These are phyloP conservation scores for Emmelina monodactyla DNA, from an alignment of 2,888 invertebrate genomes.

Conservation along the genomic window DNA sequence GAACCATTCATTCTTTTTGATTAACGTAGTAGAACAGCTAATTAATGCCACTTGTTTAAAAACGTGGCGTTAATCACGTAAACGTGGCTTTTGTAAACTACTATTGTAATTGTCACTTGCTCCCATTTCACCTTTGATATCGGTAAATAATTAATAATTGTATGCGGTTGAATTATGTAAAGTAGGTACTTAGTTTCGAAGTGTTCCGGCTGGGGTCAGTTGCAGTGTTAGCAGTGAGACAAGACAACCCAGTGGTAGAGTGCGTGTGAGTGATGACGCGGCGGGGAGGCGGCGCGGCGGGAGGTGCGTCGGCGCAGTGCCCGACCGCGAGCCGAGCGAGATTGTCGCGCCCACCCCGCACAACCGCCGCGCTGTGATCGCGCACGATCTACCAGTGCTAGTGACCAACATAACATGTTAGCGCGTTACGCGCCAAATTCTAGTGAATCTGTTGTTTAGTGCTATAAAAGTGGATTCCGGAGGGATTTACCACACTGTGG, in stretches of 20 bases:
- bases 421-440: conserved; percentile 47
- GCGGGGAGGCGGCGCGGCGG: conserved; percentile 16
- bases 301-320: conserved; percentile 28
- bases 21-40: too few relatives aligned
- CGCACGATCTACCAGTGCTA: conserved; percentile 33
- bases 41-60: too few relatives aligned
- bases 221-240: too few relatives aligned
- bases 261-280: conserved; percentile 12
- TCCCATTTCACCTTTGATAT: neutral
- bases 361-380: conserved; percentile 24
- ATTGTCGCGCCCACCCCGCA: conserved; percentile 31
- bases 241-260: too few relatives aligned
- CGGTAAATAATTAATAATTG: neutral
- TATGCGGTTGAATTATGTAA: too few relatives aligned
- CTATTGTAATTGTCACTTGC: neutral
- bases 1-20: too few relatives aligned
- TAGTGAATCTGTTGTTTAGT: conserved; percentile 47
- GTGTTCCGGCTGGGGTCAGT: neutral
- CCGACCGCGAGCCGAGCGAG: conserved; percentile 39
- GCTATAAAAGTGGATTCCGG: conserved; percentile 62
- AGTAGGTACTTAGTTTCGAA: too few relatives aligned
- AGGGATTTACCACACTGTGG: conserved; percentile 58
- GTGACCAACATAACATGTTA: conserved; percentile 54
- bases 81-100: too few relatives aligned
- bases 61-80: too few relatives aligned